phyloP scores from a whole-genome alignment of 2,888 invertebrate species.

The Dicyrtoma fusca region DNA sequence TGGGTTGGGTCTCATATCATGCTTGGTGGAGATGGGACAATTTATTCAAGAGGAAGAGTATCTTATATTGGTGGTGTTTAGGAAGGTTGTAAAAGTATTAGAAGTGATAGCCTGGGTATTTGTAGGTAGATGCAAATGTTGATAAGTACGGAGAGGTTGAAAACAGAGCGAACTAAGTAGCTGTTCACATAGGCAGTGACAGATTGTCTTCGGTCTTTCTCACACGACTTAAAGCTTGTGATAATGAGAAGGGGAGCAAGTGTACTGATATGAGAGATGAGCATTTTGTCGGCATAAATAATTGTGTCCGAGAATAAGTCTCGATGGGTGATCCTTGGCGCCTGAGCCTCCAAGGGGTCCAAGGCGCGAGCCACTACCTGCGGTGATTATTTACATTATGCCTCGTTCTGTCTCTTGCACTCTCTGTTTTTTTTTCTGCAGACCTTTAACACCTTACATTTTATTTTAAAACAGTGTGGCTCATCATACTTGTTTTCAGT shows the following conservation, averaged over 20 bases:
- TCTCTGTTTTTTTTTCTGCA: slow-evolving; percentile 22
- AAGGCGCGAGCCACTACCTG: slow-evolving; percentile 52
- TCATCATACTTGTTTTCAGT: neutral
- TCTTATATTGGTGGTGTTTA: neutral
- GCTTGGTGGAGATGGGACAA: neutral
- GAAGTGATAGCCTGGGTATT: slow-evolving; percentile 16
- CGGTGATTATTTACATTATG: slow-evolving; percentile 51
- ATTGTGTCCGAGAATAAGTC: slow-evolving; percentile 49
- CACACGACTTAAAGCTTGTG: slow-evolving; percentile 31
- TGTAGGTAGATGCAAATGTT: neutral
- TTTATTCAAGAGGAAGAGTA: neutral
- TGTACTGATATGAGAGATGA: slow-evolving; percentile 42
- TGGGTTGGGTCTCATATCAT: neutral
- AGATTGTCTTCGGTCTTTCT: slow-evolving; percentile 37
- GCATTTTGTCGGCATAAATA: slow-evolving; percentile 49
- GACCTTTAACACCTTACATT: slow-evolving; percentile 44
- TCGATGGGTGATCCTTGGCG: slow-evolving; percentile 51
- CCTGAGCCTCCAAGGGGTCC: slow-evolving; percentile 44
- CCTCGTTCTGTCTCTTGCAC: slow-evolving; percentile 15
- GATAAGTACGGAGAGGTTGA: slow-evolving; percentile 15
- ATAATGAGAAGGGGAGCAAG: slow-evolving; percentile 36
- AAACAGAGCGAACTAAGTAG: slow-evolving; percentile 23
- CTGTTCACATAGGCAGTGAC: slow-evolving; percentile 35
- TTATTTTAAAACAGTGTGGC: slow-evolving; percentile 29
- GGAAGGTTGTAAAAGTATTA: slow-evolving; percentile 7